Evolutionary conservation across 2,888 invertebrate species (phyloP).

Genomic region (Sarcophaga caerulescens): DNA sequence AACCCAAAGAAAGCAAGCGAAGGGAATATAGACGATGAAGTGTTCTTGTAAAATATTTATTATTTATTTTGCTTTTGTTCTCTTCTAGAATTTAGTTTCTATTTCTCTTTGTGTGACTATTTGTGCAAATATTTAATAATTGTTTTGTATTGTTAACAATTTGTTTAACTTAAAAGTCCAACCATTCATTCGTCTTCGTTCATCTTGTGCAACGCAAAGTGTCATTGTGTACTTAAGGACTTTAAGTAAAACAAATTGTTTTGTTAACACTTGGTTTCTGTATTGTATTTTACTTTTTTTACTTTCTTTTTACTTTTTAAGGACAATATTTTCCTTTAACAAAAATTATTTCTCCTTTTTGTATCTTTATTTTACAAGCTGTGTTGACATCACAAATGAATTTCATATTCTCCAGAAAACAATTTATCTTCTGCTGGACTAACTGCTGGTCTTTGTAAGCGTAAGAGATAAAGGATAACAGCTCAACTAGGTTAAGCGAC

Average conservation of each 20-base stretch:
- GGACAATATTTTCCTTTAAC: not conserved
- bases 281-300: conserved; percentile 11
- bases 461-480: no score
- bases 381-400: conserved; percentile 45
- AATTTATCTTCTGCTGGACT: conserved; percentile 7
- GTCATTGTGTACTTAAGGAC: conserved; percentile 19
- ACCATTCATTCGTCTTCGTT: conserved; percentile 51
- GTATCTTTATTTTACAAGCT: conserved; percentile 10
- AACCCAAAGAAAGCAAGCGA: no score
- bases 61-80: not conserved
- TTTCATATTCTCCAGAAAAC: conserved; percentile 18
- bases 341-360: not conserved
- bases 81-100: no score
- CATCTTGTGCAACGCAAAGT: not conserved
- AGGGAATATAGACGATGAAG: not conserved
- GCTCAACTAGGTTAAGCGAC: no score
- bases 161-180: conserved; percentile 56
- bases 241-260: conserved; percentile 52
- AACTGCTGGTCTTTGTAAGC: not conserved
- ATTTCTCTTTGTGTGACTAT: not conserved
- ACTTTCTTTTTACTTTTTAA: not conserved
- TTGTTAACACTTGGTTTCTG: conserved; percentile 41
- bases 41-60: not conserved
- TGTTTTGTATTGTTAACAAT: conserved; percentile 45
- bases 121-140: conserved; percentile 50